Evolutionary conservation across 2,888 invertebrate genomes (phyloP).

Genomic region (Loripinus fragilis): DNA sequence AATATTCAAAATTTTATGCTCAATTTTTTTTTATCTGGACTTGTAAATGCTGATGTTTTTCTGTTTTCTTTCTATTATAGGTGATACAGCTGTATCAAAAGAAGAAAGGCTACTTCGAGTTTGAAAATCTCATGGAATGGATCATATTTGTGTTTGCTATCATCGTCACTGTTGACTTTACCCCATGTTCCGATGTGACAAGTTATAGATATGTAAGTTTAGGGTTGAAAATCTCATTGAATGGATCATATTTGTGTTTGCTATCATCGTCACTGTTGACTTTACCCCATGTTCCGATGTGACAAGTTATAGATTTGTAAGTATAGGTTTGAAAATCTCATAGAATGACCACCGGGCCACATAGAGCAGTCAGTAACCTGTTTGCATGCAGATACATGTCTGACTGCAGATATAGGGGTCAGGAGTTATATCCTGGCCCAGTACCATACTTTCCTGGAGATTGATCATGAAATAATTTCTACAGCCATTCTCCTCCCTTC

Average conservation of each 20-base stretch:
- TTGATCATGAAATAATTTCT: no score
- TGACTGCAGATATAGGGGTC: no score
- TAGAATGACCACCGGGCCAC: no score
- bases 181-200: not conserved
- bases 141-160: conserved; percentile 15
- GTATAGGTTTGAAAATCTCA: conserved; percentile 3
- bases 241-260: conserved; percentile 16
- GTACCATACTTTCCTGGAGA: no score
- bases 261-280: conserved; percentile 10
- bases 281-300: not conserved
- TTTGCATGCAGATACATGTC: no score
- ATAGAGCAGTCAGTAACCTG: no score
- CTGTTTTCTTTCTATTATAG: not conserved
- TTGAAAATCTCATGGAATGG: conserved; percentile 21
- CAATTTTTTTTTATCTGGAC: no score
- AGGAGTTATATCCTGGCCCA: no score
- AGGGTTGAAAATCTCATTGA: conserved; percentile 8
- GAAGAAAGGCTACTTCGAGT: conserved; percentile 13
- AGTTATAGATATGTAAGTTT: conserved; percentile 9
- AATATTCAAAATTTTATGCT: no score
- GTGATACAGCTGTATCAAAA: conserved; percentile 14
- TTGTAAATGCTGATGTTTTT: no score
- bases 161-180: conserved; percentile 7
- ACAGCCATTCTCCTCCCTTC: no score
- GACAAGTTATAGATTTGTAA: conserved; percentile 14